Conservation (phyloP, 2,113 vertebrate genomes). For the Sphaerodactylus townsendi region DNA sequence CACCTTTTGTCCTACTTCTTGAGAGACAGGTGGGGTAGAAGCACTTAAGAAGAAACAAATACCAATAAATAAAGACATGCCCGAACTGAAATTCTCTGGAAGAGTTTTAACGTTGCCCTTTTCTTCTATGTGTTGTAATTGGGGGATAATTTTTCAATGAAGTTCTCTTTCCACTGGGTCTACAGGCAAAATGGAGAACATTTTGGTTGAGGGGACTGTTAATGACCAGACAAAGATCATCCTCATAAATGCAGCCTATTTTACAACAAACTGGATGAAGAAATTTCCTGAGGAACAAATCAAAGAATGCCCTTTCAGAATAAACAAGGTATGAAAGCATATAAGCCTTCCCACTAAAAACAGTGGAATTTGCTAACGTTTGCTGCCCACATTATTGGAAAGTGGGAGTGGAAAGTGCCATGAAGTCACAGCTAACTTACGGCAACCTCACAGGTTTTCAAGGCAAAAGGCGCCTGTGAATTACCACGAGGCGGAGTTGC, state of each 20-base stretch:
- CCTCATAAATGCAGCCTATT: constrained; percentile 79
- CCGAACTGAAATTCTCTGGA: neutral
- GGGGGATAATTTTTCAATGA: neutral
- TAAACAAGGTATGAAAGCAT: constrained; percentile 76
- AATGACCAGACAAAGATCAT: constrained; percentile 77
- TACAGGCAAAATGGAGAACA: constrained; percentile 76
- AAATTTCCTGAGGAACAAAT: constrained; percentile 79
- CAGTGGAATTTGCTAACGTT: fast-evolving
- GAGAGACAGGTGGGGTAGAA: too few species aligned
- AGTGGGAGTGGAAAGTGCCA: too few species aligned
- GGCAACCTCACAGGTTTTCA: too few species aligned
- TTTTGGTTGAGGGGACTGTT: constrained; percentile 69
- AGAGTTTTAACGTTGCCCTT: neutral
- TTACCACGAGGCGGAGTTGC: too few species aligned
- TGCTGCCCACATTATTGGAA: neutral
- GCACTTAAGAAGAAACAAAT: too few species aligned
- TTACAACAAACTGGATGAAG: constrained; percentile 83
- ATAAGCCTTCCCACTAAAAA: neutral
- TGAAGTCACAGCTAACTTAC: too few species aligned
- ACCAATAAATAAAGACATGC: neutral
- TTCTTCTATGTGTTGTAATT: neutral
- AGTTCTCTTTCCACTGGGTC: constrained; percentile 6
- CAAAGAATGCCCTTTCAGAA: constrained; percentile 78
- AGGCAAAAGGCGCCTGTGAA: too few species aligned
- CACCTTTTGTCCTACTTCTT: too few species aligned